Base-by-base conservation (phyloP, 1,140 invertebrate species). In the Rhynchophorus ferrugineus region DNA sequence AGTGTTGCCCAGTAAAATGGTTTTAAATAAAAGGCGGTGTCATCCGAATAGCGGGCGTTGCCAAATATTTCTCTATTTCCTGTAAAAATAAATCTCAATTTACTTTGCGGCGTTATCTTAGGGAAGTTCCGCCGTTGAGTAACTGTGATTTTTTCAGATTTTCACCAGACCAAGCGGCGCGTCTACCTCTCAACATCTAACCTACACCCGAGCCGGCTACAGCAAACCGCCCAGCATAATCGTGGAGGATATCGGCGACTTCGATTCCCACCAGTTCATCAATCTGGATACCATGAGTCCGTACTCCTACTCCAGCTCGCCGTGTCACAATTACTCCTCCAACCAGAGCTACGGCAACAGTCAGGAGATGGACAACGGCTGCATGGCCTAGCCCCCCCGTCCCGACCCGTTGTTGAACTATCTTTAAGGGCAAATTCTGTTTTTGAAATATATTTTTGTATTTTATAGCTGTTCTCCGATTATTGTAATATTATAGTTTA, bases 361-460 rank as follows among this genome's bases (percentile, higher is more conserved):
- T 39, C 59, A 38, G 63, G 61, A 37, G 16, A 42, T 66, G 54
- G 66, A 66, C 45, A 68, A 68, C 47, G 68, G 68, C 14, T 70
- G 68, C 54, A 67, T 70, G 67, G 68, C 68, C 33, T 70, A 61
- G 24, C 16, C 13, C 7, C 9, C 18, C 8, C 5, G 13, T n/a
- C n/a, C n/a, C n/a, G n/a, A n/a, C n/a, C n/a, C n/a, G n/a, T n/a
- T n/a, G n/a, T n/a, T n/a, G n/a, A n/a, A 14, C 35, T 49, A 29
- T 41, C 9, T 49, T 38, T 33, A 16, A 43, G 13, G 18, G 18
- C 8, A 17, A 33, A 33, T 21, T 7, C 43, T 18, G 24, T 48
- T 48, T 29, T 16, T 24, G 16, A 3, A 17, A 21, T 18, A 18
- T 37, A 37, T 48, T 13, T 33, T 20, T 18, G 33, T 48, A 41